phyloP scores from a whole-genome alignment of 2,113 vertebrate genomes.

The Potamarius usumacintae region DNA sequence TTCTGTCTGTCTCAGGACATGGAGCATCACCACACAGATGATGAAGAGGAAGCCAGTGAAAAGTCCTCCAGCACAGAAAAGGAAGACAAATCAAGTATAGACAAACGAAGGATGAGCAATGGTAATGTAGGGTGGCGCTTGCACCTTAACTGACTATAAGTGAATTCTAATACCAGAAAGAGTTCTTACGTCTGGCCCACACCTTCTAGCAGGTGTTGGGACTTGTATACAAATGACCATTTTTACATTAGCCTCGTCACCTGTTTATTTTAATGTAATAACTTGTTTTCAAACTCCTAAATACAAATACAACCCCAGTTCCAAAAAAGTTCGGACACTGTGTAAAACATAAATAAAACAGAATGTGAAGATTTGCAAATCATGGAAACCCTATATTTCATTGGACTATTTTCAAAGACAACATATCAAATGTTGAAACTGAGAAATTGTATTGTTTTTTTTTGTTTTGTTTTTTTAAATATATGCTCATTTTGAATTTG shows the following conservation, averaged over 20 bases:
- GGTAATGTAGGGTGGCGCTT: slow-evolving; percentile 4
- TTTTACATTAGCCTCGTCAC: background rate
- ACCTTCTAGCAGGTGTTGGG: background rate
- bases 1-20: slow-evolving; percentile 20
- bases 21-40: slow-evolving; percentile 55
- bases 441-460: too few relatives aligned
- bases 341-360: too few relatives aligned
- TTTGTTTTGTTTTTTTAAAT: too few relatives aligned
- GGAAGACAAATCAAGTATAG: slow-evolving; percentile 63
- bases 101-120: slow-evolving; percentile 72
- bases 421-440: too few relatives aligned
- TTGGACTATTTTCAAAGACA: too few relatives aligned
- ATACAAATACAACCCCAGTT: background rate
- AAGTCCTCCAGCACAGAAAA: slow-evolving; percentile 69
- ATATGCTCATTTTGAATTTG: too few relatives aligned
- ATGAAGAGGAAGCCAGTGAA: slow-evolving; percentile 73
- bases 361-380: too few relatives aligned
- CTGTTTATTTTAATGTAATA: background rate
- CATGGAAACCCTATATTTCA: too few relatives aligned
- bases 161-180: background rate
- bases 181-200: background rate
- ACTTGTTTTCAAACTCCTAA: background rate
- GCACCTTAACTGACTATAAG: background rate
- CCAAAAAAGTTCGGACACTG: too few relatives aligned
- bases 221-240: background rate